A percentile compares a stretch with the other conserved stretches of the same genome.
These are phyloP conservation scores for Lasioglossum baleicum DNA, from an alignment of 1,140 invertebrate genomes.

Conservation along the genomic window DNA sequence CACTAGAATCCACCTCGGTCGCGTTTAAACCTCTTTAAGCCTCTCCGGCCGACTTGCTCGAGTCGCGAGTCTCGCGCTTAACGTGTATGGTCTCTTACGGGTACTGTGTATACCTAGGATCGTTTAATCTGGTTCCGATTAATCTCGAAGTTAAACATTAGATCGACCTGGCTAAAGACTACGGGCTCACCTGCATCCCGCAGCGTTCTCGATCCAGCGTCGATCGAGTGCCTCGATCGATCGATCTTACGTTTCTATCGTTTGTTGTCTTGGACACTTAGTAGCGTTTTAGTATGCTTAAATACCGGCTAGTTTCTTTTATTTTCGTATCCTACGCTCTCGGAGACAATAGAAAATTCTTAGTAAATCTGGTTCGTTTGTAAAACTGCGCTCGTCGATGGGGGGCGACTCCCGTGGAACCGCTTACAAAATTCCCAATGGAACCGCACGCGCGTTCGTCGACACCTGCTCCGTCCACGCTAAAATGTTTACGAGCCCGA, in stretches of 20 bases:
- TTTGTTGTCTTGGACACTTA: slow-evolving; percentile 12
- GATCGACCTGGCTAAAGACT: not conserved
- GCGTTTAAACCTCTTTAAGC: slow-evolving; percentile 48
- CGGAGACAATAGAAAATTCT: slow-evolving; percentile 46
- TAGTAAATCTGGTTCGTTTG: slow-evolving; percentile 50
- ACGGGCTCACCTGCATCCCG: not conserved
- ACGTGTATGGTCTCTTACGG: slow-evolving; percentile 4
- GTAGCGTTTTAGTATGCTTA: slow-evolving; percentile 26
- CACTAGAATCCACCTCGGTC: slow-evolving; percentile 70
- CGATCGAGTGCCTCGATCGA: not conserved
- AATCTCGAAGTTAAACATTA: slow-evolving; percentile 28
- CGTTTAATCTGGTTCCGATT: slow-evolving; percentile 27
- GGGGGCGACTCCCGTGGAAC: not conserved
- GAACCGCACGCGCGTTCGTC: not conserved
- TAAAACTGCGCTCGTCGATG: slow-evolving; percentile 27
- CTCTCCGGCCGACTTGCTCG: slow-evolving; percentile 38
- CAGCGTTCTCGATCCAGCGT: too few species aligned
- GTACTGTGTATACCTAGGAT: slow-evolving; percentile 23
- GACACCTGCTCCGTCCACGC: not conserved
- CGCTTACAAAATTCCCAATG: slow-evolving; percentile 35
- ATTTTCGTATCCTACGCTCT: not conserved
- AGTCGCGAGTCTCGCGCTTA: slow-evolving; percentile 23
- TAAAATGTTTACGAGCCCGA: slow-evolving; percentile 3
- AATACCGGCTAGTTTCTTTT: slow-evolving; percentile 11
- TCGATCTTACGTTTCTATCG: not conserved